A percentile compares a stretch with the other conserved stretches of the same genome.
phyloP scores from a whole-genome alignment of 2,888 invertebrate genomes.

The Parthenolecanium corni region DNA sequence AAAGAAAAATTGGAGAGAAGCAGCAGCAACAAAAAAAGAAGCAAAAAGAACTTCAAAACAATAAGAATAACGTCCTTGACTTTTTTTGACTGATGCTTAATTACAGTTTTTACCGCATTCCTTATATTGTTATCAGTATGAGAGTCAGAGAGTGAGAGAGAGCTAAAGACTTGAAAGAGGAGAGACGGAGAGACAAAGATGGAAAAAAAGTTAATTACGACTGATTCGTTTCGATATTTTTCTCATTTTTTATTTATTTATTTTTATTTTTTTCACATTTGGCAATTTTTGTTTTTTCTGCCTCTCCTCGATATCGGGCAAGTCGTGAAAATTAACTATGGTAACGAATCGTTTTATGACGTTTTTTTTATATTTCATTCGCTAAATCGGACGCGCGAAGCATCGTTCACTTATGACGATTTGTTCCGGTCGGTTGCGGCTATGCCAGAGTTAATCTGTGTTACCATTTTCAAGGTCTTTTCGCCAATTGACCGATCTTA shows the following conservation, averaged over 20 bases:
- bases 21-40: no score
- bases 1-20: no score
- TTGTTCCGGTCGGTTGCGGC: constrained; percentile 23
- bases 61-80: not conserved
- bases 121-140: not conserved
- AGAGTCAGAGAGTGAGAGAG: not conserved
- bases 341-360: no score
- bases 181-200: not conserved
- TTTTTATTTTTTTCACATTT: no score
- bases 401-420: constrained; percentile 11
- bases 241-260: no score
- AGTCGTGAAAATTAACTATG: no score
- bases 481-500: constrained; percentile 15
- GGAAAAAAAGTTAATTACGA: not conserved
- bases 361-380: no score
- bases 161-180: no score
- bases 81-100: not conserved
- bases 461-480: constrained; percentile 20
- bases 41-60: no score
- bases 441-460: constrained; percentile 16
- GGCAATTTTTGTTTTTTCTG: no score
- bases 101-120: not conserved
- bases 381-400: no score
- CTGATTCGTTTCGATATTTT: not conserved
- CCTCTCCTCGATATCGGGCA: no score